Evolutionary conservation across 2,888 invertebrate genomes (phyloP).

Genomic region (Mallateleia sp.): DNA sequence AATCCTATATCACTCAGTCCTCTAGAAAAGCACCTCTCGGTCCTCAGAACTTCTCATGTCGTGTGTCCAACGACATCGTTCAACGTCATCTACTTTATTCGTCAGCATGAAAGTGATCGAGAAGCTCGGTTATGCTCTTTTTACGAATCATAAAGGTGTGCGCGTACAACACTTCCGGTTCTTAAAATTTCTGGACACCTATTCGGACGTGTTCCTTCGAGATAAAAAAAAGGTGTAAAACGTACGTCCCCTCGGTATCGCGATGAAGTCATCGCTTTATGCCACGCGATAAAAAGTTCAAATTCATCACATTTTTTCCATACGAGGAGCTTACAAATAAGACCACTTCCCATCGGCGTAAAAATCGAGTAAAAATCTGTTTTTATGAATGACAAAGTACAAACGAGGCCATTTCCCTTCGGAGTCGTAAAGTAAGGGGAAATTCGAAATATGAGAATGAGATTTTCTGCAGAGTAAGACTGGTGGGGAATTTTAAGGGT

Average conservation of each 20-base stretch:
- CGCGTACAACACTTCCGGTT: slow-evolving; percentile 11
- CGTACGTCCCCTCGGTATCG: neutral
- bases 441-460: slow-evolving; percentile 39
- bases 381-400: slow-evolving; percentile 25
- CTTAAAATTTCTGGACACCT: slow-evolving; percentile 13
- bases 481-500: slow-evolving; percentile 64
- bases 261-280: no score
- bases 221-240: slow-evolving; percentile 12
- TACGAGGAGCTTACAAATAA: slow-evolving; percentile 13
- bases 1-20: slow-evolving; percentile 37
- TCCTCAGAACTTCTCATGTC: slow-evolving; percentile 11
- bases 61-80: slow-evolving; percentile 43
- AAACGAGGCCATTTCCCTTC: slow-evolving; percentile 35
- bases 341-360: neutral
- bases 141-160: slow-evolving; percentile 53
- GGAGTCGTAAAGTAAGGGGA: slow-evolving; percentile 7
- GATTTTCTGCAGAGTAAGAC: slow-evolving; percentile 38
- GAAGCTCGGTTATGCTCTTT: slow-evolving; percentile 32
- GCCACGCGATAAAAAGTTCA: slow-evolving; percentile 7
- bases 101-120: slow-evolving; percentile 48
- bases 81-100: slow-evolving; percentile 51
- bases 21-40: slow-evolving; percentile 15
- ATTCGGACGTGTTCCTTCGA: neutral
- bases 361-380: neutral
- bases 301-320: slow-evolving; percentile 15